Evolutionary conservation across 2,888 invertebrate genomes (phyloP), one percentile per base, ranked within the genome.

Genomic region (Parascotia fuliginaria): DNA sequence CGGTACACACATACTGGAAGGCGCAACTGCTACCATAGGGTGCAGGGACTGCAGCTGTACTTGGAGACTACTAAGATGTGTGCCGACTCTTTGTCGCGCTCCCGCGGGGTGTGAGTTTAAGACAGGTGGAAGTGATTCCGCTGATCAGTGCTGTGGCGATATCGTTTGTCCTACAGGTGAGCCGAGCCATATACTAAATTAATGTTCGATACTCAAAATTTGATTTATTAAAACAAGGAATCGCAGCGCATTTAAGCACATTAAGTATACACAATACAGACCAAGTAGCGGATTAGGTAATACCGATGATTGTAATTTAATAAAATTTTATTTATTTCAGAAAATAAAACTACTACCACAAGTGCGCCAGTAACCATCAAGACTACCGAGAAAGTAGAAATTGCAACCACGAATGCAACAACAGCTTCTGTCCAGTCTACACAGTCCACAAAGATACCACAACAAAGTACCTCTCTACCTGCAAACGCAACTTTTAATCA

Each of bases 1-100:
- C 14, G 89, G 89, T 1, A 79, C 75, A 6, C 81, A 54, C 27
- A 65, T 91, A 4, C 40, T 71, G 0, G 82, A 82, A 22, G 90
- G 91, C 0, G 82, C 77, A 13, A 72, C 78, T 0, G 53, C 86
- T 12, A 57, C 65, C 9, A 39, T 84, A 37, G 78, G 81, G 5
- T 91, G 91, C 57, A 81, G 82, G 0, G 60, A 79, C 14, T 91
- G 91, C 62, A 60, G 80, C 1, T 91, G 91, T 51, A 70, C 75
- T 0, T 85, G 89, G 87, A 79, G 81, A 1, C 73, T 73, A 43
- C 69, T 90, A 49, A 77, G 70, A 27, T 91, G 91, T 66, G 60
- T 78, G 5, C 84, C 84, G 0, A 66, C 77, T 9, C 50, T 75
- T 0, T 89, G 89, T 64, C 69, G 52, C 52, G 65, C 81, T 0